phyloP scores from a whole-genome alignment of 2,888 invertebrate species.

The Clepsis dumicolana region DNA sequence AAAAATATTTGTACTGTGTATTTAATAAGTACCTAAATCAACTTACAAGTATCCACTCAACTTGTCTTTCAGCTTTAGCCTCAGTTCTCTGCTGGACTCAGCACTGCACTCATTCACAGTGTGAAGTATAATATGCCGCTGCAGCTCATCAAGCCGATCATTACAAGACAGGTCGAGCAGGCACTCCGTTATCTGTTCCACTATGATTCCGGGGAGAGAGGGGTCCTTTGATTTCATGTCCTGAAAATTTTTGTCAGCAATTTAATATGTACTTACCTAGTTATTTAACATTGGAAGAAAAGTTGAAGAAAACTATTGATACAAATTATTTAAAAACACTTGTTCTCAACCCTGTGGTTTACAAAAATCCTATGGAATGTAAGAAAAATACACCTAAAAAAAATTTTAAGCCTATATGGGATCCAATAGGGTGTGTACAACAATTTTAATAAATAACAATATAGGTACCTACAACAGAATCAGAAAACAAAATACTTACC shows the following conservation, averaged over 20 bases:
- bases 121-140: constrained; percentile 62
- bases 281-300: too few species aligned
- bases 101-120: constrained; percentile 65
- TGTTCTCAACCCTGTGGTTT: too few species aligned
- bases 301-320: too few species aligned
- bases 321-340: too few species aligned
- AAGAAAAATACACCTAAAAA: too few species aligned
- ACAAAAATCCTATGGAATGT: too few species aligned
- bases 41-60: constrained; percentile 72
- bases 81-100: constrained; percentile 61
- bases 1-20: too few species aligned
- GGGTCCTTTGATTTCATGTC: constrained; percentile 60
- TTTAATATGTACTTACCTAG: too few species aligned
- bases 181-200: constrained; percentile 62
- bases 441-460: too few species aligned
- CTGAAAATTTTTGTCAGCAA: constrained; percentile 51
- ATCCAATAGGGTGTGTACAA: too few species aligned
- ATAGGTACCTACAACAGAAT: too few species aligned
- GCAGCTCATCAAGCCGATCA: constrained; percentile 53
- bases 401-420: too few species aligned
- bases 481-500: constrained; percentile 52
- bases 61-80: constrained; percentile 58
- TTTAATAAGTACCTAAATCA: neutral
- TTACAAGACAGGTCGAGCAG: constrained; percentile 65
- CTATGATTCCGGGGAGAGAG: constrained; percentile 57